phyloP scores from a whole-genome alignment of 2,797 vertebrate genomes.

The Lutjanus argentimaculatus region DNA sequence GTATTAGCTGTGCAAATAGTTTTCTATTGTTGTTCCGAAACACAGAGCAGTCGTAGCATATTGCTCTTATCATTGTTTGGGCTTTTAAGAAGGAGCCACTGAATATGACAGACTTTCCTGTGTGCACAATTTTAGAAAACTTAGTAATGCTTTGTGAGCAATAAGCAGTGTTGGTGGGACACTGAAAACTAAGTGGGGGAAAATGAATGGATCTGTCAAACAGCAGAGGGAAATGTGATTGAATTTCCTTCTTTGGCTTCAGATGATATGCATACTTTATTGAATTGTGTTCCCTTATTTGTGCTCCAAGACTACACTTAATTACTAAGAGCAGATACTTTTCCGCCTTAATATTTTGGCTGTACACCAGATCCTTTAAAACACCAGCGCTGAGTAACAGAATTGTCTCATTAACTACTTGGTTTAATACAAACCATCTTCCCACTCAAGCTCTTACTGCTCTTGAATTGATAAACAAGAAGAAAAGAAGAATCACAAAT shows the following conservation, averaged over 20 bases:
- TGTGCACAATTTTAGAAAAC: slow-evolving; percentile 27
- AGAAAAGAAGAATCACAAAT: not conserved
- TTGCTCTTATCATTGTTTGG: slow-evolving; percentile 1
- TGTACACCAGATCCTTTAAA: slow-evolving; percentile 22
- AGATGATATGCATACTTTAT: slow-evolving; percentile 41
- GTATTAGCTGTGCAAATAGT: not conserved
- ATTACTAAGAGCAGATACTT: slow-evolving; percentile 38
- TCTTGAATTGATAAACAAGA: slow-evolving; percentile 3
- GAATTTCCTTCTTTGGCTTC: slow-evolving; percentile 37
- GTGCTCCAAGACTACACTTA: slow-evolving; percentile 30
- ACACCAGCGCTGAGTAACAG: not conserved
- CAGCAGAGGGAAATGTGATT: slow-evolving; percentile 33
- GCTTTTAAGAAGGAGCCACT: slow-evolving; percentile 5
- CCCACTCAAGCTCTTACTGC: not conserved
- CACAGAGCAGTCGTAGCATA: not conserved
- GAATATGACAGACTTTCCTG: slow-evolving; percentile 3
- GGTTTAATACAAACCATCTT: slow-evolving; percentile 20
- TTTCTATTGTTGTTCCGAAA: not conserved
- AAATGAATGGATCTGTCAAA: slow-evolving; percentile 52
- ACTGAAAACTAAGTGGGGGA: slow-evolving; percentile 23
- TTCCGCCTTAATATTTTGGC: slow-evolving; percentile 30
- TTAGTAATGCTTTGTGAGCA: slow-evolving; percentile 34
- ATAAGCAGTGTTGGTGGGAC: slow-evolving; percentile 23
- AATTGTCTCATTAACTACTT: slow-evolving; percentile 4
- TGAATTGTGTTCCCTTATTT: slow-evolving; percentile 45